Evolutionary conservation across 2,888 invertebrate species (phyloP).

Genomic region (Sialis lutaria): DNA sequence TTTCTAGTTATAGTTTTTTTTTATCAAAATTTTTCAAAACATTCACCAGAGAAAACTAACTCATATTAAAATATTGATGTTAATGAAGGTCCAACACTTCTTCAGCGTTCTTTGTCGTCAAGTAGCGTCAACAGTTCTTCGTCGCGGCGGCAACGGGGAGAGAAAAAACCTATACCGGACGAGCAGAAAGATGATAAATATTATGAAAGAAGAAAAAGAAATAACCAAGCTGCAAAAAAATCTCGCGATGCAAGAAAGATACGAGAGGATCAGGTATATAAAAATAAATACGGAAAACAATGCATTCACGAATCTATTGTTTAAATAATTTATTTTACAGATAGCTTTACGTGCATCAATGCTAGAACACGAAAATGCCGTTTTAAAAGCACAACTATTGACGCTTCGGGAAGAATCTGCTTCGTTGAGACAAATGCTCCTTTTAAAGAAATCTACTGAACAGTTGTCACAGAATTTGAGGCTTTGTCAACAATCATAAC

Average conservation of each 20-base stretch:
- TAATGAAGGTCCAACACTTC: neutral
- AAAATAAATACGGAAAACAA: neutral
- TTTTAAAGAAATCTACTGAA: constrained; percentile 26
- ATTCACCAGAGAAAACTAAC: neutral
- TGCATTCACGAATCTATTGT: no score
- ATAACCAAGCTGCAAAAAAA: constrained; percentile 86
- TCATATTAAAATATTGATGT: neutral
- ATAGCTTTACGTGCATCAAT: constrained; percentile 71
- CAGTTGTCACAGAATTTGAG: neutral
- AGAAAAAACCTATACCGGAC: constrained; percentile 72
- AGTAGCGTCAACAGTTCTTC: constrained; percentile 3
- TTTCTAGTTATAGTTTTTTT: no score
- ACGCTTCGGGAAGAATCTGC: constrained; percentile 66
- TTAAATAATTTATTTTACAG: constrained; percentile 21
- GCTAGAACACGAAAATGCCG: constrained; percentile 76
- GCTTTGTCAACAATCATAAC: constrained; percentile 1
- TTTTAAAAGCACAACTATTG: constrained; percentile 63
- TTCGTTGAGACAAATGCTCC: constrained; percentile 46
- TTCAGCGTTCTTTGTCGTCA: constrained; percentile 1
- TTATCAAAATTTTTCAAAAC: no score
- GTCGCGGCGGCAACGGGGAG: constrained; percentile 47
- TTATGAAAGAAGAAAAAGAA: constrained; percentile 69
- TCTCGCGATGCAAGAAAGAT: constrained; percentile 75
- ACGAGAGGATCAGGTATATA: constrained; percentile 62
- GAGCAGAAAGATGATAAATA: constrained; percentile 82